Base-by-base conservation (phyloP, 2,113 vertebrate species). In the Bucco capensis region DNA sequence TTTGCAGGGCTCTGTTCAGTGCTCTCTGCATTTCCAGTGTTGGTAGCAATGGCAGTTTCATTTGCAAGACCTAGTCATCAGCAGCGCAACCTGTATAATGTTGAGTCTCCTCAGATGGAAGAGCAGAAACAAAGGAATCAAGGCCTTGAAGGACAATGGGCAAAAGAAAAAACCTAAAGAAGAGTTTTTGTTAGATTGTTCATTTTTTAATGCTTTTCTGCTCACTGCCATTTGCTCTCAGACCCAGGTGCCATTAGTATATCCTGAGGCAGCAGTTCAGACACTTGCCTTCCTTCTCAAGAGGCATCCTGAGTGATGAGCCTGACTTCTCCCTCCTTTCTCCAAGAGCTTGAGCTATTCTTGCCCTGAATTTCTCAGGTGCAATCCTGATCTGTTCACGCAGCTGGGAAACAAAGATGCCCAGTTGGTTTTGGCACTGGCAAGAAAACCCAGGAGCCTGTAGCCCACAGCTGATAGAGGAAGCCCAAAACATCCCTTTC, bases 61-160 rank as follows among this genome's bases (percentile, higher is more conserved):
- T 83, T 30, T 54, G 24, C 53, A 66, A 80, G 60, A 79, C 35
- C 42, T 62, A 46, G 42, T 53, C 0, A 2, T n/a, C 49, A 7
- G 5, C 53, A 37, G 1, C 0, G 6, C 1, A 9, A 74, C 53
- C 84, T 54, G 28, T 10, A 28, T 17, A 33, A 28, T 0, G 0
- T 0, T 23, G 31, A 72, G 22, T 14, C 33, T 79, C 42, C 70
- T 82, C 84, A 73, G 53, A 71, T 82, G 23, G 17, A 42, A 82
- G 38, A 18, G 66, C 15, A 90, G 22, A 88, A 91, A 69, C 0
- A 0, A 61, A 78, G 46, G 42, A 76, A 78, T 40, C 0, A 0
- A 66, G 33, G 46, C 31, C 46, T 85, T 47, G 67, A 80, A 83
- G 54, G 19, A 79, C 33, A 92, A 42, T 0, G 0, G 56, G 33